Conservation (phyloP, 2,113 vertebrate species). For the Rhipidura dahli region DNA sequence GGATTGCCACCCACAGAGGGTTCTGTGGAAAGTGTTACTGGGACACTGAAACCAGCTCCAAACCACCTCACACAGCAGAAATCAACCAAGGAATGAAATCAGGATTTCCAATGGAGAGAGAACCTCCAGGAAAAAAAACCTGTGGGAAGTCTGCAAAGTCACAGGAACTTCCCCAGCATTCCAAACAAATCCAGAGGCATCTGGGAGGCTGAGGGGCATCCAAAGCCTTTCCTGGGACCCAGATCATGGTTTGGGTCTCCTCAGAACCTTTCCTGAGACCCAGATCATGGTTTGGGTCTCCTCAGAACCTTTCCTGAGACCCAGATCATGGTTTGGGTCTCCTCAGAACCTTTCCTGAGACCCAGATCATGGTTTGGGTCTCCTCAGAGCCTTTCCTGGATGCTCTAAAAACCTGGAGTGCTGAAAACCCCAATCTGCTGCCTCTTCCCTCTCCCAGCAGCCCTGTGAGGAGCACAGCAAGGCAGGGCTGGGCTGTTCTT, state of each 20-base stretch:
- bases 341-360: not conserved
- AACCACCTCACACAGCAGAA: not conserved
- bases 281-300: not conserved
- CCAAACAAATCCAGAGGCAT: not conserved
- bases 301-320: not conserved
- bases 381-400: not conserved
- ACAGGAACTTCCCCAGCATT: not conserved
- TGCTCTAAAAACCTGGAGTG: not conserved
- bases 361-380: not conserved
- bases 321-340: not conserved
- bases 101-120: not conserved
- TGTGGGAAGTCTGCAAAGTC: not conserved
- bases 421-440: not conserved
- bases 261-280: not conserved
- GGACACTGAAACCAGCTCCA: not conserved
- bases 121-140: not conserved
- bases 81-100: not conserved
- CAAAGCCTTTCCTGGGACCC: not conserved
- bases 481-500: not conserved
- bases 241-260: not conserved
- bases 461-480: accelerated
- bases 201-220: not conserved
- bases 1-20: not conserved
- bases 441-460: not conserved
- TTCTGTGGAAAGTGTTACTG: not conserved